These are phyloP conservation scores for Gymnocephalus cernua DNA, from an alignment of 2,113 vertebrate genomes.

Conservation along the genomic window DNA sequence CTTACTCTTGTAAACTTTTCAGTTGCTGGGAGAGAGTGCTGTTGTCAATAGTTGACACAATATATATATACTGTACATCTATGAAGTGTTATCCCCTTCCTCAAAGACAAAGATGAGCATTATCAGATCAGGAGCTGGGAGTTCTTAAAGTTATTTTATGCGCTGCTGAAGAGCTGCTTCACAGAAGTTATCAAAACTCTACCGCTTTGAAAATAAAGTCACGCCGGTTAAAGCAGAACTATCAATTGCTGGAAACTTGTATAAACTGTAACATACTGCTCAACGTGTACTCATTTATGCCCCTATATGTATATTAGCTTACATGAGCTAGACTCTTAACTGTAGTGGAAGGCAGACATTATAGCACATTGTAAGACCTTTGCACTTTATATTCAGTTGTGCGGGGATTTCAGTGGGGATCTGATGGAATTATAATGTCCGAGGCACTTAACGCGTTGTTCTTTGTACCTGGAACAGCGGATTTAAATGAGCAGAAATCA, in stretches of 20 bases:
- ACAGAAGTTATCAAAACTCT: not conserved
- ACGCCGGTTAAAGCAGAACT: not conserved
- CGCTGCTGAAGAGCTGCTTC: slow-evolving; percentile 1
- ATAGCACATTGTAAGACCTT: slow-evolving; percentile 8
- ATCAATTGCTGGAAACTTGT: slow-evolving; percentile 20
- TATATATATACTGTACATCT: slow-evolving; percentile 8
- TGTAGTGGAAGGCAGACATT: not conserved
- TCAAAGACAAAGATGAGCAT: not conserved
- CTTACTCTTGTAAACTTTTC: slow-evolving; percentile 1
- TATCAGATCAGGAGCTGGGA: not conserved
- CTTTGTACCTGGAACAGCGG: not conserved
- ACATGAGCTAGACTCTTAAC: not conserved
- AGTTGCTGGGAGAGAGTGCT: not conserved
- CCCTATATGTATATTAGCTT: slow-evolving; percentile 10
- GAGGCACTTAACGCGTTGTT: not conserved
- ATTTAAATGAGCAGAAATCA: not conserved
- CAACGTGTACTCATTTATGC: slow-evolving; percentile 10
- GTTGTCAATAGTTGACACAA: slow-evolving; percentile 6
- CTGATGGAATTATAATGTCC: too few species aligned
- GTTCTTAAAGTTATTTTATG: not conserved
- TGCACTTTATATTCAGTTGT: slow-evolving; percentile 46
- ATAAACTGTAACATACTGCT: slow-evolving; percentile 43
- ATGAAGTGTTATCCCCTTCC: not conserved
- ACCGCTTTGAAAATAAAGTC: slow-evolving; percentile 7
- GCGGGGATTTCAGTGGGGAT: slow-evolving; percentile 10